Base-by-base conservation (phyloP, 2,113 vertebrate species). In the Nesogale talazaci region DNA sequence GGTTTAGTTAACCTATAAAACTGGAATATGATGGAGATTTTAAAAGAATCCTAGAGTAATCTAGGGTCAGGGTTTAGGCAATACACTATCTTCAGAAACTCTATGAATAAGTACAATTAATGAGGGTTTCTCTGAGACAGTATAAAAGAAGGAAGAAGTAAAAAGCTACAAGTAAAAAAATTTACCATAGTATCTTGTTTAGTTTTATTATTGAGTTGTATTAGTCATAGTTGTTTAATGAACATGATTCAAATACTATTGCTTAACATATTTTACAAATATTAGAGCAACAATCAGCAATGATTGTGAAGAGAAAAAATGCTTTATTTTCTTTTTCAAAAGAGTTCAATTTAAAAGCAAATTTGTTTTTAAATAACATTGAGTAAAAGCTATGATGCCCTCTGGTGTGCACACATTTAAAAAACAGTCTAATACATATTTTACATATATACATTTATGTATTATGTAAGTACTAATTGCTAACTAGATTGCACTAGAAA, bases 311-410 rank as follows among this genome's bases (percentile, higher is more conserved):
- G 36, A 83, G 11, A 85, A 88, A 81, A 90, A 5, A 8, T 70
- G n/a, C 34, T 70, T 10, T 65, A 61, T 11, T 61, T 61, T 61
- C 31, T 36, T 72, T 17, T 9, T 36, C 79, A 72, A 29, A 25
- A 63, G 14, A 29, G 72, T 0, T 82, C 38, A 84, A 3, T 85
- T 81, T 86, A 75, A 90, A 86, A 57, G 8, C 17, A 94, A 84
- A 84, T 87, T 31, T 88, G 31, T 85, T 40, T 90, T 34, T 61
- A 69, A 89, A 84, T n/a, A 92, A 89, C 19, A 88, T 90, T 81
- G 83, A 87, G 74, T 95, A 90, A 93, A 96, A 95, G 83, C 93
- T 94, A 90, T 9, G 90, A 95, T 83, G 96, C 96, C 96, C 96
- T 95, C 96, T 97, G 94, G 92, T 97, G 96, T 93, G 38, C 90